Evolutionary conservation across 2,888 invertebrate genomes (phyloP).

Genomic region (Limnephilus marmoratus): DNA sequence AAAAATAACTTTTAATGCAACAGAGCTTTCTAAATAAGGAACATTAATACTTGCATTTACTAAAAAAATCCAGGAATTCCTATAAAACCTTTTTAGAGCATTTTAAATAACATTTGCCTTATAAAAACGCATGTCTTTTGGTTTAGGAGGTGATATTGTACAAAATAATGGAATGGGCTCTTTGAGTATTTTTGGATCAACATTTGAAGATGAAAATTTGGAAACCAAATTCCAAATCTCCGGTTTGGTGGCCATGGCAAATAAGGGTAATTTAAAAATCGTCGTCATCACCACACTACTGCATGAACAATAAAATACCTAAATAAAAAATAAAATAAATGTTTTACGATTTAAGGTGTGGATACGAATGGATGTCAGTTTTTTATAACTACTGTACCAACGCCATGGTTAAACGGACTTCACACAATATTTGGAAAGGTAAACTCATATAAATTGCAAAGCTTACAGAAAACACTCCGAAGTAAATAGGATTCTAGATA

Average conservation of each 20-base stretch:
- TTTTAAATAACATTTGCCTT: background rate
- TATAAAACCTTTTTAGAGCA: background rate
- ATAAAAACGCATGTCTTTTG: background rate
- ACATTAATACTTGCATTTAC: background rate
- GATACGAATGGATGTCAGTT: slow-evolving; percentile 98
- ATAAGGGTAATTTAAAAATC: slow-evolving; percentile 77
- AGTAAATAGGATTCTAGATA: background rate
- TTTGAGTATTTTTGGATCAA: slow-evolving; percentile 90
- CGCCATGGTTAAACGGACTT: slow-evolving; percentile 92
- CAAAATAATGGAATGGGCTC: slow-evolving; percentile 90
- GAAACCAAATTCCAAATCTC: slow-evolving; percentile 86
- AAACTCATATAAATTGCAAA: slow-evolving; percentile 63
- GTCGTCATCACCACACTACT: background rate
- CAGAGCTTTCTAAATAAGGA: background rate
- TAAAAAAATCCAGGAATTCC: background rate
- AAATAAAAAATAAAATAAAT: background rate
- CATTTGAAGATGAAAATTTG: slow-evolving; percentile 92
- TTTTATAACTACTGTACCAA: slow-evolving; percentile 91
- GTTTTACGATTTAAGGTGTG: slow-evolving; percentile 76
- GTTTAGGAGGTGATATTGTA: slow-evolving; percentile 89
- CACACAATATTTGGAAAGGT: slow-evolving; percentile 95
- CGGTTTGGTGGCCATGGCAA: slow-evolving; percentile 95
- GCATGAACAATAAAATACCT: background rate
- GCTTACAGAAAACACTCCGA: background rate
- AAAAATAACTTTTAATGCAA: background rate